These are phyloP conservation scores for Aselliscus stoliczkanus DNA, from an alignment of 2,797 vertebrate species.

Conservation along the genomic window DNA sequence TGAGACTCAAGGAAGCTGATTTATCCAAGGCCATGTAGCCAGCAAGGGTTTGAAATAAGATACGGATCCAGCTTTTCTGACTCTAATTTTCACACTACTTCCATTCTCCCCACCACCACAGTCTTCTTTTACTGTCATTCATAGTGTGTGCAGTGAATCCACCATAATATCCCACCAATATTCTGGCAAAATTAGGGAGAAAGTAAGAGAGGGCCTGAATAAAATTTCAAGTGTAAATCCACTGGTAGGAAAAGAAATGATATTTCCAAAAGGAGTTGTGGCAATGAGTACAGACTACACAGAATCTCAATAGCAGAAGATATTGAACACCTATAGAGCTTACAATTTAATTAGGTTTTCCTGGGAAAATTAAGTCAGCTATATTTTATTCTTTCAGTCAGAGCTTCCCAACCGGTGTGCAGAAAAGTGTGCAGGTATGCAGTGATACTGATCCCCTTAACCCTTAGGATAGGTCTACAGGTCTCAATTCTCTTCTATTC, in stretches of 20 bases:
- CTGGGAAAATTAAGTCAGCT: background rate
- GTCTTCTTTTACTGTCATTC: background rate
- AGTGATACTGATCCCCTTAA: background rate
- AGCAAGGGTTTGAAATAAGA: conserved; percentile 32
- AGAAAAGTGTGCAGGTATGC: background rate
- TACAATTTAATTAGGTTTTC: conserved; percentile 22
- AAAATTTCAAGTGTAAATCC: conserved; percentile 11
- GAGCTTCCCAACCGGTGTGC: background rate
- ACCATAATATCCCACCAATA: background rate
- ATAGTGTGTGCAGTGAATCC: background rate
- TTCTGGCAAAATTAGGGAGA: background rate
- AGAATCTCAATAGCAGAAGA: background rate
- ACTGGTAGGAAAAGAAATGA: background rate
- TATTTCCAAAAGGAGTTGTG: background rate
- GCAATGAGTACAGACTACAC: background rate
- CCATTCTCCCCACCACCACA: background rate
- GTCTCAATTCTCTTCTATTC: background rate
- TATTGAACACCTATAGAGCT: background rate
- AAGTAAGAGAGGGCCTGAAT: background rate
- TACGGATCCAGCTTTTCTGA: conserved; percentile 10
- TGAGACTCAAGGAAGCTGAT: conserved; percentile 25
- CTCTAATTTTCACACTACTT: background rate
- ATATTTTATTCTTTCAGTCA: background rate
- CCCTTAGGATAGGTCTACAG: background rate
- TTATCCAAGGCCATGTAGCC: background rate